These are phyloP conservation scores for Oreotrochilus melanogaster DNA, from an alignment of 2,113 vertebrate genomes.

Conservation along the genomic window DNA sequence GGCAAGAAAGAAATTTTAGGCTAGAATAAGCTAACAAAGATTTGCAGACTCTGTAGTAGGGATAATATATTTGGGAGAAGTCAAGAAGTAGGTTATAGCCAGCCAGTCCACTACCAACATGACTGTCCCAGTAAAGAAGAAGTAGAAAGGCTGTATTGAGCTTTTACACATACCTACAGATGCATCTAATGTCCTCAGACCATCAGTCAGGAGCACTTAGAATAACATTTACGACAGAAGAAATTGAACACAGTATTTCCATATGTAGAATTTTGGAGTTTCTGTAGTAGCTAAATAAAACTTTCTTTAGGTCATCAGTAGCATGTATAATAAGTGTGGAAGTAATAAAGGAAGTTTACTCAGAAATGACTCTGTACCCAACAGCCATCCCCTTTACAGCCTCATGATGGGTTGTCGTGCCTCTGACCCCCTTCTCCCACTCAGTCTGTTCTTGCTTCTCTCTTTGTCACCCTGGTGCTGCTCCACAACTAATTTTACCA, in stretches of 20 bases:
- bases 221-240: background rate
- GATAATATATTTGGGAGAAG: background rate
- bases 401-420: rapidly evolving
- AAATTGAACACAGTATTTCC: background rate
- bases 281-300: background rate
- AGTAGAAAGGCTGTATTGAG: background rate
- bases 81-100: background rate
- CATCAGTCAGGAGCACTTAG: background rate
- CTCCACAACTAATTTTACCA: background rate
- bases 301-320: background rate
- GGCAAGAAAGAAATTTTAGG: background rate
- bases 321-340: background rate
- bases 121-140: background rate
- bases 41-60: rapidly evolving
- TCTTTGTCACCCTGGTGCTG: background rate
- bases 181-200: background rate
- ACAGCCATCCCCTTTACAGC: background rate
- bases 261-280: background rate
- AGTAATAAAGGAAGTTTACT: background rate
- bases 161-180: background rate
- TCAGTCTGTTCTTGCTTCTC: background rate
- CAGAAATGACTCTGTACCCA: background rate
- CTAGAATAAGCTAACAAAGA: background rate
- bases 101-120: background rate
- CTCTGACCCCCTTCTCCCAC: background rate